Evolutionary conservation across 2,888 invertebrate species (phyloP).

Genomic region (Caenorhabditis doughertyi): DNA sequence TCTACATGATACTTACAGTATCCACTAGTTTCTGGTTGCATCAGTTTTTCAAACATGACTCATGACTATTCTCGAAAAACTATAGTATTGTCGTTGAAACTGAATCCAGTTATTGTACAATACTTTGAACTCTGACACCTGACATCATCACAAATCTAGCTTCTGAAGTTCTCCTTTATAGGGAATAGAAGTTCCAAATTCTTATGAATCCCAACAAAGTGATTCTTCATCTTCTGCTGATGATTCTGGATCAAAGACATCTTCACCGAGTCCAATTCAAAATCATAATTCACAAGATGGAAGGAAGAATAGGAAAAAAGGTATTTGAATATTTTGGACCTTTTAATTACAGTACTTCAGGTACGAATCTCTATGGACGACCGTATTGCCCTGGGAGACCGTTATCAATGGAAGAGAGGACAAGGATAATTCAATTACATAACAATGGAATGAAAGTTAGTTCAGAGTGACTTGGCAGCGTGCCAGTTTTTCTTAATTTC

Average conservation of each 20-base stretch:
- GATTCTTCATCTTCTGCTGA: slow-evolving; percentile 47
- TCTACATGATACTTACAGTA: too few species aligned
- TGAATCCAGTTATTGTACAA: too few species aligned
- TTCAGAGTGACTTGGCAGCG: background rate
- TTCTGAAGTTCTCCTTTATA: background rate
- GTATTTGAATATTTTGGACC: background rate
- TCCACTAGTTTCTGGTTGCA: too few species aligned
- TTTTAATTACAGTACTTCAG: slow-evolving; percentile 41
- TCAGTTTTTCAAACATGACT: too few species aligned
- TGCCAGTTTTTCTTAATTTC: slow-evolving; percentile 45
- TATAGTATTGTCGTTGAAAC: too few species aligned
- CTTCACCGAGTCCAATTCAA: slow-evolving; percentile 34
- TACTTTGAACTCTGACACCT: background rate
- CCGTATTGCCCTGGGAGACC: slow-evolving; percentile 82
- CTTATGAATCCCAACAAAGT: slow-evolving; percentile 44
- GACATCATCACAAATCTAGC: background rate
- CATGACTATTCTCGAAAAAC: too few species aligned
- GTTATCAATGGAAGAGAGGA: slow-evolving; percentile 80
- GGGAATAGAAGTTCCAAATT: slow-evolving; percentile 47
- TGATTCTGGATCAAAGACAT: slow-evolving; percentile 47
- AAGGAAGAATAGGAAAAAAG: slow-evolving; percentile 59
- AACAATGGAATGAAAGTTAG: slow-evolving; percentile 80
- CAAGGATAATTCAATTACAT: slow-evolving; percentile 78
- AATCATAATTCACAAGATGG: slow-evolving; percentile 41
- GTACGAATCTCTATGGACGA: slow-evolving; percentile 81